Conservation (phyloP, 2,888 invertebrate genomes). For the Endotricha flammealis region DNA sequence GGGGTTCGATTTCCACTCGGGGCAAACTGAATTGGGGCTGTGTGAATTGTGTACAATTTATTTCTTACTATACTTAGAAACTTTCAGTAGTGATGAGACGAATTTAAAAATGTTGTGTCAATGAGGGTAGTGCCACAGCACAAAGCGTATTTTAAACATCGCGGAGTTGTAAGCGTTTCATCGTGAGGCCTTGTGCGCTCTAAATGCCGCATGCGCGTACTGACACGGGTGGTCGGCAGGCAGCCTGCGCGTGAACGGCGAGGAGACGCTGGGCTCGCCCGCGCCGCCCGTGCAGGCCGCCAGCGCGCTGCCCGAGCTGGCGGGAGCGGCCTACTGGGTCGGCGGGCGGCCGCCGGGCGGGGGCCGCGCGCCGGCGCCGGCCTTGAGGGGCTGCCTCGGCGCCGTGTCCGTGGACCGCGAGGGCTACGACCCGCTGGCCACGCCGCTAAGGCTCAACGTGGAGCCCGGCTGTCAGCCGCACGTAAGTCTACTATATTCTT, state of each 20-base stretch:
- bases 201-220: too few species aligned
- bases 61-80: too few species aligned
- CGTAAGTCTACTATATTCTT: too few species aligned
- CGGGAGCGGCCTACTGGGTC: constrained; percentile 85
- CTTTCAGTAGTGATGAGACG: too few species aligned
- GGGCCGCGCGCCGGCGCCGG: constrained; percentile 30
- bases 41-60: too few species aligned
- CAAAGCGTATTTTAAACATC: too few species aligned
- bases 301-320: constrained; percentile 82
- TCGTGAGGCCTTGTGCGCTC: too few species aligned
- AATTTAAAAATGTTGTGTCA: too few species aligned
- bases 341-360: constrained; percentile 90
- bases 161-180: too few species aligned
- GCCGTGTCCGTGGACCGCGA: constrained; percentile 84
- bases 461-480: constrained; percentile 85
- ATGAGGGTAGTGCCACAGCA: too few species aligned
- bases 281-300: constrained; percentile 78
- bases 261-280: constrained; percentile 82
- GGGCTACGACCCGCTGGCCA: constrained; percentile 85
- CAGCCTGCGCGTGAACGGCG: constrained; percentile 84
- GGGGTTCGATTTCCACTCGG: too few species aligned
- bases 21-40: too few species aligned
- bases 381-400: constrained; percentile 91
- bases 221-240: constrained; percentile 60
- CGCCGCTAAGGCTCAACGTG: constrained; percentile 83